Conservation (phyloP, 2,888 invertebrate genomes). For the Ophonus ardosiacus region DNA sequence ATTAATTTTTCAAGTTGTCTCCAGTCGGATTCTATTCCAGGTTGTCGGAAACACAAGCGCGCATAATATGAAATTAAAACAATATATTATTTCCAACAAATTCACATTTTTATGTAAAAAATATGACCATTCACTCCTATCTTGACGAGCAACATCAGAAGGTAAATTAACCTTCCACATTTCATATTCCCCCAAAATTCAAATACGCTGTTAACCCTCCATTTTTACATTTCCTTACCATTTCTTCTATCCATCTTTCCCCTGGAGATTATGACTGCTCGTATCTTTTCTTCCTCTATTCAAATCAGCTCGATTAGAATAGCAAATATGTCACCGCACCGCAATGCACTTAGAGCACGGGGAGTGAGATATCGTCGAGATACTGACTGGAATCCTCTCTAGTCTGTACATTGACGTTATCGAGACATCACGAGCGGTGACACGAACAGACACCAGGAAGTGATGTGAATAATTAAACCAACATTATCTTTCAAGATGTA, state of each 20-base stretch:
- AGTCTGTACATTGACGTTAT: conserved; percentile 12
- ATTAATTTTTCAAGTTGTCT: too few species aligned
- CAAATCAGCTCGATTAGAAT: conserved; percentile 51
- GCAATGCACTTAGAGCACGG: conserved; percentile 16
- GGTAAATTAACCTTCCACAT: not conserved
- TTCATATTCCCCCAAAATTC: conserved; percentile 7
- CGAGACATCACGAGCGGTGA: conserved; percentile 4
- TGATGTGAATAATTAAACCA: conserved; percentile 35
- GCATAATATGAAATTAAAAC: too few species aligned
- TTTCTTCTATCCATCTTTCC: conserved; percentile 1
- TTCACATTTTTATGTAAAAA: too few species aligned
- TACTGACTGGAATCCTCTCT: not conserved
- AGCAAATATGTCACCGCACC: conserved; percentile 39
- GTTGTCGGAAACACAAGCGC: too few species aligned
- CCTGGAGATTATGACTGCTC: not conserved
- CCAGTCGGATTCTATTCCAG: too few species aligned
- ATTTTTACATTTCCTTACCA: conserved; percentile 11
- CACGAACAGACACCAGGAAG: conserved; percentile 25
- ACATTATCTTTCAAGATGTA: conserved; percentile 15
- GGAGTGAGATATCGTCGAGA: not conserved
- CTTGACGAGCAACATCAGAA: not conserved
- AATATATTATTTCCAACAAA: too few species aligned
- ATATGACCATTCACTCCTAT: too few species aligned
- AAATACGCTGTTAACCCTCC: conserved; percentile 3
- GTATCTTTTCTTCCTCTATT: conserved; percentile 11